Evolutionary conservation across 2,797 vertebrate species (phyloP).

Genomic region (Coluber constrictor): DNA sequence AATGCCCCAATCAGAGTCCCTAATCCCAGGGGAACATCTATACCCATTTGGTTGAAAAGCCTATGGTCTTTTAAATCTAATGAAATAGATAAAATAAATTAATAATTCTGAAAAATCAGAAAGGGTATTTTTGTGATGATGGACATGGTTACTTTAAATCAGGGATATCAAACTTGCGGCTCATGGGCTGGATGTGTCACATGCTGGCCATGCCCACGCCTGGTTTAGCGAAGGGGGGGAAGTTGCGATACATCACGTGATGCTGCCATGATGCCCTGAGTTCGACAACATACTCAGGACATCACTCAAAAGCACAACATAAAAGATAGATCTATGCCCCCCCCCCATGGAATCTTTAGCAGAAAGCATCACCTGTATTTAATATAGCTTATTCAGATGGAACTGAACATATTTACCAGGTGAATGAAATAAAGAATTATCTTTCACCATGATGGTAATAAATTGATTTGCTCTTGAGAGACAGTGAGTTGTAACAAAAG

Average conservation of each 20-base stretch:
- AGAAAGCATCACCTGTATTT: slow-evolving; percentile 19
- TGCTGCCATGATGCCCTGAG: no score
- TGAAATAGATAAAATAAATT: background rate
- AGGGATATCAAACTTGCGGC: background rate
- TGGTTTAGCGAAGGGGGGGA: background rate
- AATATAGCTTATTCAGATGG: slow-evolving; percentile 48
- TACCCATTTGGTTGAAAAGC: background rate
- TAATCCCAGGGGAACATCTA: background rate
- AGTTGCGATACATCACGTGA: no score
- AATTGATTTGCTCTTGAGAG: slow-evolving; percentile 65
- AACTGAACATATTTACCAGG: slow-evolving; percentile 61
- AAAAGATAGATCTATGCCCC: background rate
- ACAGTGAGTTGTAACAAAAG: slow-evolving; percentile 69
- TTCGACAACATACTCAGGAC: no score
- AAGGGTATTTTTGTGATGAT: background rate
- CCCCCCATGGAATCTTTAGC: background rate
- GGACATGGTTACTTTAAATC: background rate
- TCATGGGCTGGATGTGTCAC: background rate
- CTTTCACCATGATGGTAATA: slow-evolving; percentile 58
- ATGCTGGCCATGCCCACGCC: fast-evolving
- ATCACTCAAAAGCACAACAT: background rate
- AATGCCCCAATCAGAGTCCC: background rate
- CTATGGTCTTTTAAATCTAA: background rate
- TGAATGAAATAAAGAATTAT: slow-evolving; percentile 46
- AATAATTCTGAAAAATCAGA: background rate